phyloP scores from a whole-genome alignment of 2,113 vertebrate genomes.

The Chelonoidis abingdonii region DNA sequence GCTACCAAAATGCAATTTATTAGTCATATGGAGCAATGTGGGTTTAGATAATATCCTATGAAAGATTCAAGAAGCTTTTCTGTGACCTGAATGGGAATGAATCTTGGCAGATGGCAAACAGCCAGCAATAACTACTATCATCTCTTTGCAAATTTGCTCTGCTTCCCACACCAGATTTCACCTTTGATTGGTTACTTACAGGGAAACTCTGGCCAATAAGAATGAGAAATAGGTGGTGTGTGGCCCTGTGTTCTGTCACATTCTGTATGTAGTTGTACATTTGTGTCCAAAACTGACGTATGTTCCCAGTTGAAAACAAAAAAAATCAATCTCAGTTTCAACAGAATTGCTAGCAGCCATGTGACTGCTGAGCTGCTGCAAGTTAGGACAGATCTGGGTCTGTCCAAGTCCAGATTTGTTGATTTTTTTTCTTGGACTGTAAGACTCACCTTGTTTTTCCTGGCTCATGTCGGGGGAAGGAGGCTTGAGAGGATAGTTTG shows the following conservation, averaged over 20 bases:
- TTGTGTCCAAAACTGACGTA: background rate
- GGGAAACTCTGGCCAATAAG: background rate
- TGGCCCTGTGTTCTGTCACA: background rate
- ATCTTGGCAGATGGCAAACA: slow-evolving; percentile 25
- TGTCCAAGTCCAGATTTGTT: background rate
- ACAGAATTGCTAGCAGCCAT: background rate
- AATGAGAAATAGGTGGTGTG: background rate
- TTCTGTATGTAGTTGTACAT: background rate
- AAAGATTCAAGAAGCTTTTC: background rate
- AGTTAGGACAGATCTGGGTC: background rate
- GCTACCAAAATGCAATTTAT: background rate
- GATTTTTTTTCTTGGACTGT: background rate
- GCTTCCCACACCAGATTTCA: background rate
- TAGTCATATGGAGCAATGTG: background rate
- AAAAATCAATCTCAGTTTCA: background rate
- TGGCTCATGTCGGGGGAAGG: background rate
- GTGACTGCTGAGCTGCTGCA: background rate
- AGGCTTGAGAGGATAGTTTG: background rate
- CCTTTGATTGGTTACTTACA: background rate
- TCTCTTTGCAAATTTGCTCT: background rate
- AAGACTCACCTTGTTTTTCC: background rate
- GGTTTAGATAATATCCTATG: background rate
- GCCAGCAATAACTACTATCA: background rate
- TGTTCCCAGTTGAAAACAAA: slow-evolving; percentile 14
- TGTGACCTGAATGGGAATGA: background rate